These are phyloP conservation scores for Lysiphlebus fabarum DNA, from an alignment of 1,140 invertebrate species.

Conservation along the genomic window DNA sequence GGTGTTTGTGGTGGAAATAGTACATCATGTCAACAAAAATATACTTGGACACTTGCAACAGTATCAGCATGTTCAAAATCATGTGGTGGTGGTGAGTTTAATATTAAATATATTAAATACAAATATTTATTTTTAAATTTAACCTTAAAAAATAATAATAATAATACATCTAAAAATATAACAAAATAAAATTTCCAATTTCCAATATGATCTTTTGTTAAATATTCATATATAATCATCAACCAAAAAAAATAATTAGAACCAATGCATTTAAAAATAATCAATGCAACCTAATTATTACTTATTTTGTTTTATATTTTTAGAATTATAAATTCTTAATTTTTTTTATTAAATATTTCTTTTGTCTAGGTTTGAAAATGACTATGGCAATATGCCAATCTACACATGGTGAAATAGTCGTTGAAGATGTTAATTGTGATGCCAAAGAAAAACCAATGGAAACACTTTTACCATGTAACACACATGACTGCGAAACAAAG, in stretches of 20 bases:
- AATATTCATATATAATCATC: too few relatives aligned
- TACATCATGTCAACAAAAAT: slow-evolving; percentile 73
- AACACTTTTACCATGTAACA: slow-evolving; percentile 76
- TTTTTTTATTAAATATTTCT: slow-evolving; percentile 20
- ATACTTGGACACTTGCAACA: slow-evolving; percentile 79
- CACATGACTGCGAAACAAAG: slow-evolving; percentile 81
- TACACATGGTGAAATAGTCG: slow-evolving; percentile 66
- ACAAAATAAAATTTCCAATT: too few relatives aligned
- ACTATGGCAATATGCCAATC: slow-evolving; percentile 74
- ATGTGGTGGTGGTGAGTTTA: slow-evolving; percentile 83
- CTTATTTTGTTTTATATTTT: too few relatives aligned
- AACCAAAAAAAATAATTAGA: too few relatives aligned
- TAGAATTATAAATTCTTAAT: too few relatives aligned
- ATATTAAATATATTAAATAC: slow-evolving; percentile 4
- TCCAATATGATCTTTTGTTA: too few relatives aligned
- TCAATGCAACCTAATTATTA: too few relatives aligned
- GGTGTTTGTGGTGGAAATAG: slow-evolving; percentile 89
- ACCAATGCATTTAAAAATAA: too few relatives aligned
- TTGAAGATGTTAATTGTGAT: slow-evolving; percentile 77
- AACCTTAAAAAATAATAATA: background rate
- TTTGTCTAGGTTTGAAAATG: slow-evolving; percentile 74
- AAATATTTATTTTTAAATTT: background rate
- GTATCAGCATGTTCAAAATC: slow-evolving; percentile 81
- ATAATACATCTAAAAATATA: too few relatives aligned
- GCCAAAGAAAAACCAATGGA: slow-evolving; percentile 70